Evolutionary conservation across 37 sponge, comb jelly and placozoan genomes (phyloP), one percentile per base, ranked within the genome.

Genomic region (Oopsacas minuta): DNA sequence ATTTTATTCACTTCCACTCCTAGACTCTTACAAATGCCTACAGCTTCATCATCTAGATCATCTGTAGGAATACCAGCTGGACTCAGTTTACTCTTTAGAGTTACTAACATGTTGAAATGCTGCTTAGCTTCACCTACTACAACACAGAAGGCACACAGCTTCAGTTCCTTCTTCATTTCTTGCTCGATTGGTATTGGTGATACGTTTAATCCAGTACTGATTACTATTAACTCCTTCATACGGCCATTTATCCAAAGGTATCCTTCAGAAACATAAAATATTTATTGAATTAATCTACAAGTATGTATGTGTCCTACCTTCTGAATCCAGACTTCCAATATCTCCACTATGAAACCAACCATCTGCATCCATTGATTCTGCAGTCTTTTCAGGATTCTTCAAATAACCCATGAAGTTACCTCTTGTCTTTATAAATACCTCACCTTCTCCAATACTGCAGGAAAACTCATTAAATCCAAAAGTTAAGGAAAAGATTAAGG

Each of bases 271-370:
- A 15, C 49, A 42, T 15, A 42, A 8, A 42, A 42, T 15, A 42
- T 42, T 42, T 42, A 42, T 42, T 17, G 8, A 8, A 42, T 17
- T 42, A 42, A 42, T 42, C 15, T 42, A 42, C 49, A 42, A n/a
- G n/a, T 42, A 42, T 42, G 8, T 42, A 42, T 42, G 15, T 15
- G 22, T 32, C 88, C 7, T 37, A 92, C 95, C 90, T 46, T 94
- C 91, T 7, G 85, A 25, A 83, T 95, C 95, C 0, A 92, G 15
- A 37, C 87, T 87, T n/a, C 94, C 99, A 53, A 97, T 90, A 52
- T 97, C 99, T 35, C 95, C 99, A 0, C 94, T 90, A 81, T 97
- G 99, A 0, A 95, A 94, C 99, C 99, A 97, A 35, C 95, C 95
- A 83, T 97, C 94, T 39, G 93, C 94, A 87, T 97, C 99, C 37